Evolutionary conservation across 37 sponge, comb jelly and placozoan species (phyloP), one percentile per base, ranked within the genome.

Genomic region (Theonella swinhoei): DNA sequence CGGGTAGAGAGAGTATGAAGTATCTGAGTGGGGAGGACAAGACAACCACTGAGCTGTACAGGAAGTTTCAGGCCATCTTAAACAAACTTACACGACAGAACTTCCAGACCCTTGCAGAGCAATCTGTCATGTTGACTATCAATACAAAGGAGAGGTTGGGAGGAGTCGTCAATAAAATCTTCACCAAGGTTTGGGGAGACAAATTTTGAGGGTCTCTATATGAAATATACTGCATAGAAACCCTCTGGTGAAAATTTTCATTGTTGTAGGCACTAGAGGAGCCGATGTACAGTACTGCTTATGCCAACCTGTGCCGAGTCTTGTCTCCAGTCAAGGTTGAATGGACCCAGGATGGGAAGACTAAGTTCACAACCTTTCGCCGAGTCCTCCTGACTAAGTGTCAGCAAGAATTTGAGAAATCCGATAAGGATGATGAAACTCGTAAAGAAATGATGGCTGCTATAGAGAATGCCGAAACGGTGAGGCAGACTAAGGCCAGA

Each of bases 71-170:
- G 65, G 80, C 79, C 33, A 87, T 91, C 31, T 39, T 91, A 39
- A 91, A 91, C 74, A 91, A 91, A 38, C 40, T 91, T 54, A 91
- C 92, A 36, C 92, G 88, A 8, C 87, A 91, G 66, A 91, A 91
- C 67, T 91, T 91, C 61, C 61, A 87, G 36, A 64, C 64, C 0
- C 68, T 91, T 24, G 83, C 84, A 8, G 84, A 87, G 29, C 78
- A 88, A 41, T 70, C 85, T 17, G 38, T 33, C 24, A 38, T 82
- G 31, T 70, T 91, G 36, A 38, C 30, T 22, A 76, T 79, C 3
- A 32, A 60, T 29, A 85, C 74, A 20, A 79, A 88, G 34, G 87
- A 77, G 67, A 80, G 92, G 32, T 36, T 91, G 41, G 74, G 30
- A 20, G 82, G 87, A 25, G 80, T 71, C 42, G 75, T 91, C 42